phyloP scores from a whole-genome alignment of 2,888 invertebrate species.

The Julus scandinavius region DNA sequence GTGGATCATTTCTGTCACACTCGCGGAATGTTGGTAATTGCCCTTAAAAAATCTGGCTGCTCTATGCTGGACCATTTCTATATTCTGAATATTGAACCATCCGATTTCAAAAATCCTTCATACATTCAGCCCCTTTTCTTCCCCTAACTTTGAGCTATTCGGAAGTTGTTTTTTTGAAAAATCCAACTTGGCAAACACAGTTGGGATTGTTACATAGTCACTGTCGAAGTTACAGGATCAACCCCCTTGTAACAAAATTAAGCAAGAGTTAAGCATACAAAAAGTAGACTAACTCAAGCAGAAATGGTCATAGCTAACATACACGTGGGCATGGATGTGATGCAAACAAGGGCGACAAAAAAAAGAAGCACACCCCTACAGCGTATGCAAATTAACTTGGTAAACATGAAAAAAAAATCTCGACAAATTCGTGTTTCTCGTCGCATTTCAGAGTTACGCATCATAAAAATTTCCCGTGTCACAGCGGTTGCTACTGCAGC shows the following conservation, averaged over 20 bases:
- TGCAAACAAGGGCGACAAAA: neutral
- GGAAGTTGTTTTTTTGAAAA: neutral
- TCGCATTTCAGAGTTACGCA: slow-evolving; percentile 35
- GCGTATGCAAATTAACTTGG: slow-evolving; percentile 34
- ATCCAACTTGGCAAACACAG: neutral
- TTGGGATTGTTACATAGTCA: neutral
- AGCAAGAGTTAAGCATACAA: neutral
- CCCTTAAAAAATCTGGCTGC: too few species aligned
- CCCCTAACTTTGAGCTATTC: neutral
- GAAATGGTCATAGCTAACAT: slow-evolving; percentile 4
- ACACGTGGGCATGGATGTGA: neutral
- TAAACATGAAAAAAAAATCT: neutral
- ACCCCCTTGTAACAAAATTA: slow-evolving; percentile 28
- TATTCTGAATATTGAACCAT: neutral
- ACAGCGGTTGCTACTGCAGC: slow-evolving; percentile 32
- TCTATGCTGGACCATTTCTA: too few species aligned
- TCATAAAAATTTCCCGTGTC: slow-evolving; percentile 18
- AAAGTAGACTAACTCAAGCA: neutral
- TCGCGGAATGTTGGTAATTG: too few species aligned
- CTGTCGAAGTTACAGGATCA: neutral
- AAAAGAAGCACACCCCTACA: neutral
- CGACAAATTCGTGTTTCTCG: neutral
- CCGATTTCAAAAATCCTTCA: neutral
- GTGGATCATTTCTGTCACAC: too few species aligned
- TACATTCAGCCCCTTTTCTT: neutral